Percentiles rank a stretch among this genome's conserved stretches.
These are phyloP conservation scores for Trichomalopsis sarcophagae DNA, from an alignment of 1,140 invertebrate species.

Conservation along the genomic window DNA sequence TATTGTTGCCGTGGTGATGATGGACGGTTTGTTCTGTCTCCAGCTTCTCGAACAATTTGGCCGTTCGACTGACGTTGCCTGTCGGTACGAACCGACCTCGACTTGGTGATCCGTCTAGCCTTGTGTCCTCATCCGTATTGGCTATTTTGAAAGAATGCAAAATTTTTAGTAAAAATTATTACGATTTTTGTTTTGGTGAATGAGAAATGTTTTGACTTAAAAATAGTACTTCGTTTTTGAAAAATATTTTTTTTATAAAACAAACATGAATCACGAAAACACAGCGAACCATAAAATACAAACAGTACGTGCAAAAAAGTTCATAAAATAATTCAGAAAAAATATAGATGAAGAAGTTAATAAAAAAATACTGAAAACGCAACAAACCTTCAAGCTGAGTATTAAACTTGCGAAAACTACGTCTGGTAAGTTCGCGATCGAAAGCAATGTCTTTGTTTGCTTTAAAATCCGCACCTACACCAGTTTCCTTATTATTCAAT, in stretches of 20 bases:
- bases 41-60: constrained; percentile 68
- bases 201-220: not conserved
- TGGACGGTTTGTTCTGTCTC: constrained; percentile 25
- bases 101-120: constrained; percentile 60
- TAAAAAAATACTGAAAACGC: constrained; percentile 21
- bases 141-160: constrained; percentile 44
- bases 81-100: constrained; percentile 63
- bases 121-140: constrained; percentile 60
- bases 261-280: not conserved
- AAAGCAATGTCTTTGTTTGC: constrained; percentile 30
- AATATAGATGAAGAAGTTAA: not conserved
- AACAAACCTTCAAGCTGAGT: constrained; percentile 47
- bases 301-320: not conserved
- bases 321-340: not conserved
- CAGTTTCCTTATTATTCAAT: not conserved
- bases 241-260: too few species aligned
- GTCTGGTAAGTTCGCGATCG: constrained; percentile 36
- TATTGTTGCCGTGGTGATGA: constrained; percentile 4
- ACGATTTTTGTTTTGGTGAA: not conserved
- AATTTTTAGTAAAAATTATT: not conserved
- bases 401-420: constrained; percentile 45
- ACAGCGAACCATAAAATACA: not conserved
- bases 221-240: too few species aligned
- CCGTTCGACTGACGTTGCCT: constrained; percentile 71
- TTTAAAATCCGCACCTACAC: constrained; percentile 1